These are phyloP conservation scores for Orthonevra nobilis DNA, from an alignment of 2,888 invertebrate species.

Conservation along the genomic window DNA sequence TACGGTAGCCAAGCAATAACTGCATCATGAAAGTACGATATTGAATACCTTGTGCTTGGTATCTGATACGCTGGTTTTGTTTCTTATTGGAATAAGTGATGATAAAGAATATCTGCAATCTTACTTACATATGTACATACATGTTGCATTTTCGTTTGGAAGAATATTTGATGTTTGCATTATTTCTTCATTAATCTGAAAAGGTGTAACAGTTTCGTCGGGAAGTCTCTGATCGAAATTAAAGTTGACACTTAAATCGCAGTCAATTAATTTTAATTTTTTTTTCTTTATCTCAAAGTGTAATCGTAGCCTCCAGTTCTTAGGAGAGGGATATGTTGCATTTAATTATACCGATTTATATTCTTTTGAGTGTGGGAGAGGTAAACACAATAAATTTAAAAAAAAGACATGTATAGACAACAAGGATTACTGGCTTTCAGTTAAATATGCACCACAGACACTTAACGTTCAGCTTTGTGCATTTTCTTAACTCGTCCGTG, in stretches of 20 bases:
- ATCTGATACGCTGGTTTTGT: slow-evolving; percentile 44
- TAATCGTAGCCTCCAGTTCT: slow-evolving; percentile 20
- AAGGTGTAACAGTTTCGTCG: too few species aligned
- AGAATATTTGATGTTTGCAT: too few species aligned
- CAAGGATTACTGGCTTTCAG: neutral
- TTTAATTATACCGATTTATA: slow-evolving; percentile 43
- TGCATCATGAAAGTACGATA: slow-evolving; percentile 56
- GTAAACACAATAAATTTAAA: neutral
- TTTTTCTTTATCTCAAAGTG: slow-evolving; percentile 27
- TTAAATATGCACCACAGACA: slow-evolving; percentile 3
- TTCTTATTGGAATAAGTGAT: slow-evolving; percentile 48
- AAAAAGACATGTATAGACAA: neutral
- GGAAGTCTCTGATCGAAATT: slow-evolving; percentile 1
- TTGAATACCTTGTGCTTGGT: slow-evolving; percentile 50
- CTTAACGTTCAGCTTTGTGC: neutral
- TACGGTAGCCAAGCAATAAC: slow-evolving; percentile 65
- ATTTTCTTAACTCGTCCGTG: slow-evolving; percentile 45
- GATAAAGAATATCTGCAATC: slow-evolving; percentile 2
- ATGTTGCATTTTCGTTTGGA: too few species aligned
- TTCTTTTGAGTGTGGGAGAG: slow-evolving; percentile 1
- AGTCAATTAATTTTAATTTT: slow-evolving; percentile 32
- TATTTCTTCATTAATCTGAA: too few species aligned
- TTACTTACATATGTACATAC: neutral
- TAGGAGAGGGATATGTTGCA: slow-evolving; percentile 8
- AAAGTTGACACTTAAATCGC: slow-evolving; percentile 9